phyloP scores from a whole-genome alignment of 2,797 vertebrate genomes.

The Crypturellus tataupa region DNA sequence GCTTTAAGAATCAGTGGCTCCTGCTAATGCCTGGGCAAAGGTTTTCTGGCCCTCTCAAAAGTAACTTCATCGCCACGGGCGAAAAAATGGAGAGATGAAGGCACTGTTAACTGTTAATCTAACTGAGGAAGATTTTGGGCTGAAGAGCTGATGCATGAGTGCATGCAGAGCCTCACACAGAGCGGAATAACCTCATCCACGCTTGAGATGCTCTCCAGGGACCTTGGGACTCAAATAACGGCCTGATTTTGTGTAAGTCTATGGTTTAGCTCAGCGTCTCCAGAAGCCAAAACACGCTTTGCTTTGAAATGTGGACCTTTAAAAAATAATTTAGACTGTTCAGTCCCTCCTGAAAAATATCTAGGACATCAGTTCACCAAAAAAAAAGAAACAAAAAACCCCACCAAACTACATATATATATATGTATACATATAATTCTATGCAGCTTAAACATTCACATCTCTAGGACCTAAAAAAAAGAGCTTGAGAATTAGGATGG shows the following conservation, averaged over 20 bases:
- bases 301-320: neutral
- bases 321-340: neutral
- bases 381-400: too few species aligned
- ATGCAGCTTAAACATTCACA: neutral
- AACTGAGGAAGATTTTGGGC: neutral
- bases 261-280: neutral
- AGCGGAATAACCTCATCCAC: neutral
- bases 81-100: neutral
- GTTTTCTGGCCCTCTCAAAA: neutral
- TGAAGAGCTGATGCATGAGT: neutral
- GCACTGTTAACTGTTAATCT: neutral
- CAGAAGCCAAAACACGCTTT: neutral
- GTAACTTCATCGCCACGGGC: neutral
- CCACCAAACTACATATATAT: too few species aligned
- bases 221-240: neutral
- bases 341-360: neutral
- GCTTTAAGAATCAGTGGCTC: constrained; percentile 30
- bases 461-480: neutral
- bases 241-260: neutral
- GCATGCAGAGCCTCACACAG: neutral
- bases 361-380: too few species aligned
- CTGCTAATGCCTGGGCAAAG: constrained; percentile 17
- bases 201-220: neutral
- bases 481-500: neutral
- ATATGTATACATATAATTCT: too few species aligned